Conservation (phyloP, 2,888 invertebrate genomes). For the Ptilodon capucinus region DNA sequence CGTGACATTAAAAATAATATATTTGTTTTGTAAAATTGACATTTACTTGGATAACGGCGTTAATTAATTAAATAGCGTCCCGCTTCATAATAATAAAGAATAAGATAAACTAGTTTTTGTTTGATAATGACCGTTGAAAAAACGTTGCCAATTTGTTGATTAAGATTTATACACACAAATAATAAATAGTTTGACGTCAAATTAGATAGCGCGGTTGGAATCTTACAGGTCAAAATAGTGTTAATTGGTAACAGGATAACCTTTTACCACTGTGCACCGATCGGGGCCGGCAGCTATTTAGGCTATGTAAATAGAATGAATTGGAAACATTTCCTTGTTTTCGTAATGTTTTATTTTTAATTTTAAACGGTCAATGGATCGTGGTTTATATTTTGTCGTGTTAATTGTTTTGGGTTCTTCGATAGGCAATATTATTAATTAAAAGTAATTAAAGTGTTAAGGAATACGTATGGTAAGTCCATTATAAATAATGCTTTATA, state of each 20-base stretch:
- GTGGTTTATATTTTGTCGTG: neutral
- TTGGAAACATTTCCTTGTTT: constrained; percentile 43
- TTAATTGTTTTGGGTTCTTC: too few species aligned
- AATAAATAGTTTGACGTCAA: constrained; percentile 40
- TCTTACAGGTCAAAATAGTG: constrained; percentile 47
- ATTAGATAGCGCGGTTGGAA: constrained; percentile 26
- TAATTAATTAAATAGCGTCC: too few species aligned
- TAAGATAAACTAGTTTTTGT: too few species aligned
- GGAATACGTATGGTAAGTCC: too few species aligned
- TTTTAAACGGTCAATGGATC: neutral
- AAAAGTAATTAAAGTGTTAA: too few species aligned
- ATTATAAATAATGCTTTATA: too few species aligned
- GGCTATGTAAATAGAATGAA: constrained; percentile 53
- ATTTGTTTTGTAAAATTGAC: too few species aligned
- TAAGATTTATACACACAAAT: neutral
- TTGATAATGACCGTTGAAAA: neutral
- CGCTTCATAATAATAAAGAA: too few species aligned
- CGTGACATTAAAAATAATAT: too few species aligned
- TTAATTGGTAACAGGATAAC: constrained; percentile 60
- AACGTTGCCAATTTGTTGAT: neutral
- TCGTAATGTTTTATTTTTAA: constrained; percentile 18
- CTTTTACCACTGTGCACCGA: constrained; percentile 51
- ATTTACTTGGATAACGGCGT: too few species aligned
- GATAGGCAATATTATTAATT: too few species aligned
- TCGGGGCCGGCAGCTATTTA: constrained; percentile 47